Evolutionary conservation across 23 tunicate genomes (phyloP), one percentile per base, ranked within the genome.

Genomic region (Clavelina lepadiformis): DNA sequence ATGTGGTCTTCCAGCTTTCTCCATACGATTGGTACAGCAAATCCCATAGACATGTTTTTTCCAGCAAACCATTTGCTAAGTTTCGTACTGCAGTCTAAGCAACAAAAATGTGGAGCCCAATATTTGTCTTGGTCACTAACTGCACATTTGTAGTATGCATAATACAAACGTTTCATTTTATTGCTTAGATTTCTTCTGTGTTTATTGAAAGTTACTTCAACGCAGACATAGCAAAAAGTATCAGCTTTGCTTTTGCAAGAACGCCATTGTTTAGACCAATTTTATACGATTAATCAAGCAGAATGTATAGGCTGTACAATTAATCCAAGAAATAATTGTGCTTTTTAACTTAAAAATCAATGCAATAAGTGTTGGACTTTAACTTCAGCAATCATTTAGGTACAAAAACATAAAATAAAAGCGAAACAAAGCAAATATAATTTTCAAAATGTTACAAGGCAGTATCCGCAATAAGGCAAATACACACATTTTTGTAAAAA

Each of bases 1-100:
- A 28, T 24, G 24, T 67, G 73, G 38, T 67, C 57, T 46, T 28
- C 1, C n/a, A 46, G 57, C 61, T 67, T 58, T 67, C 60, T 35
- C 73, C 73, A 67, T 18, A 67, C 24, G 58, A 67, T 67, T 51
- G 73, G 60, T 19, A 67, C 61, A 37, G 52, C 54, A 49, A 67
- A 67, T 47, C 6, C n/a, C 35, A 67, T 6, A 18, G n/a, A 6
- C n/a, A 3, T 13, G n/a, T 51, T 67, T 67, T 67, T 28, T 7
- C 73, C 59, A 5, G 58, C 61, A 67, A 67, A 51, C 73, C 73
- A 67, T 18, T 67, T 47, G 25, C 25, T 63, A 5, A 63, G 73
- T 28, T 24, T 51, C 19, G 21, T 49, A 28, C 8, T 21, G 24
- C 73, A 67, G 24, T 51, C 38, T 24, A 47, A 7, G 34, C 61